These are phyloP conservation scores for Nephrotoma flavescens DNA, from an alignment of 2,888 invertebrate genomes.

Conservation along the genomic window DNA sequence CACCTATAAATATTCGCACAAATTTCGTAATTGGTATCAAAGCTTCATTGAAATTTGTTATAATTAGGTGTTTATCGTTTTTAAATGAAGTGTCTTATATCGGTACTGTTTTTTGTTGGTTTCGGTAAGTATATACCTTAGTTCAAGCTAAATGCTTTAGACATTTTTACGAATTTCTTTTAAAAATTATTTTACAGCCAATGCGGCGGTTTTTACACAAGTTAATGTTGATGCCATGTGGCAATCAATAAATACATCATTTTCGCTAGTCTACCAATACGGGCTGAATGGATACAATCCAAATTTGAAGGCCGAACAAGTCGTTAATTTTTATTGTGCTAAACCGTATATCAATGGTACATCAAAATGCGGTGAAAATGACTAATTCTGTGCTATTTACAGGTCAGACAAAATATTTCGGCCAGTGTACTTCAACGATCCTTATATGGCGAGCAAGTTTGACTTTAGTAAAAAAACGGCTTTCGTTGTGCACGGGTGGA, in stretches of 20 bases:
- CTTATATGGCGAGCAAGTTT: conserved; percentile 22
- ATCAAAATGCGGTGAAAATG: neutral
- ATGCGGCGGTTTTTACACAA: neutral
- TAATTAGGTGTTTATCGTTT: too few species aligned
- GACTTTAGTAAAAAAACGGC: conserved; percentile 21
- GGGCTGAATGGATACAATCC: neutral
- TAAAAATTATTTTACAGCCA: neutral
- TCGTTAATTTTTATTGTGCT: neutral
- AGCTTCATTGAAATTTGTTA: too few species aligned
- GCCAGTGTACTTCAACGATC: conserved; percentile 21
- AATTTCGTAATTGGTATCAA: too few species aligned
- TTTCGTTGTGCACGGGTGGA: conserved; percentile 28
- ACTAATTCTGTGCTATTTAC: conserved; percentile 6
- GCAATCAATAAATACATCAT: neutral
- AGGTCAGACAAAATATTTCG: conserved; percentile 19
- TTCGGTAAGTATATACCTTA: neutral
- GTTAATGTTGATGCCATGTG: neutral
- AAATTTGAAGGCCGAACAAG: neutral
- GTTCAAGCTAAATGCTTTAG: neutral
- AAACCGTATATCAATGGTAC: neutral
- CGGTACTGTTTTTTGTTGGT: neutral
- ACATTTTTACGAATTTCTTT: neutral
- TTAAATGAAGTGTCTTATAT: neutral
- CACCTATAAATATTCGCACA: too few species aligned
- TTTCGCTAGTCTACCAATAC: neutral